Conservation (phyloP, 2,113 vertebrate species). For the Girardinichthys multiradiatus region DNA sequence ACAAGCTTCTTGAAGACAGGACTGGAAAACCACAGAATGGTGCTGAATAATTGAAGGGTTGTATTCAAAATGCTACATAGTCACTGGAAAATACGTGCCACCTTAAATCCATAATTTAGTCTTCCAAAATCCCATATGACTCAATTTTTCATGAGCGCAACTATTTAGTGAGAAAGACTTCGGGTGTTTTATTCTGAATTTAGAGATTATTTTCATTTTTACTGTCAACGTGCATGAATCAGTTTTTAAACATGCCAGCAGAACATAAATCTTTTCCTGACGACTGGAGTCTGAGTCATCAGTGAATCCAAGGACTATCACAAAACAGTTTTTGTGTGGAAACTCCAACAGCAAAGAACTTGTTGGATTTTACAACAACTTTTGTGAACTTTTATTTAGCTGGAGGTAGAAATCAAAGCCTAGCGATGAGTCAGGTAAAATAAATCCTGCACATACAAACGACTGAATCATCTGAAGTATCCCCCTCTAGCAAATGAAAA, state of each 20-base stretch:
- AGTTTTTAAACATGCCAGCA: conserved; percentile 4
- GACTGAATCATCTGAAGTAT: background rate
- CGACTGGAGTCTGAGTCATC: conserved; percentile 2
- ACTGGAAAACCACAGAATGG: conserved; percentile 54
- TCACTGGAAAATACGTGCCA: conserved; percentile 64
- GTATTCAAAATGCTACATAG: conserved; percentile 49
- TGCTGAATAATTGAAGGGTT: conserved; percentile 69
- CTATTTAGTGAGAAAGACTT: conserved; percentile 13
- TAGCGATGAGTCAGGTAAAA: conserved; percentile 25
- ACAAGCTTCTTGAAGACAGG: conserved; percentile 43
- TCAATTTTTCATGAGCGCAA: conserved; percentile 32
- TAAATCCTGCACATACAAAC: conserved; percentile 13
- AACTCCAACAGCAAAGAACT: background rate
- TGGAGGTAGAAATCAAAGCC: conserved; percentile 18
- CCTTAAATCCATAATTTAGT: conserved; percentile 49
- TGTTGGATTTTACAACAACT: conserved; percentile 6
- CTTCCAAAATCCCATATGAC: conserved; percentile 43
- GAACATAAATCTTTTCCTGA: background rate
- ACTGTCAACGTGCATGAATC: background rate
- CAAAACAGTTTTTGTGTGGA: background rate
- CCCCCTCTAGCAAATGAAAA: conserved; percentile 15
- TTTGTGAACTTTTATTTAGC: conserved; percentile 1
- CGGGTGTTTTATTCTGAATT: conserved; percentile 17
- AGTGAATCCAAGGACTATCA: background rate
- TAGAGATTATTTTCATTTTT: conserved; percentile 9